These are phyloP conservation scores for Enteromius viviparus DNA, from an alignment of 2,797 vertebrate species.

Conservation along the genomic window DNA sequence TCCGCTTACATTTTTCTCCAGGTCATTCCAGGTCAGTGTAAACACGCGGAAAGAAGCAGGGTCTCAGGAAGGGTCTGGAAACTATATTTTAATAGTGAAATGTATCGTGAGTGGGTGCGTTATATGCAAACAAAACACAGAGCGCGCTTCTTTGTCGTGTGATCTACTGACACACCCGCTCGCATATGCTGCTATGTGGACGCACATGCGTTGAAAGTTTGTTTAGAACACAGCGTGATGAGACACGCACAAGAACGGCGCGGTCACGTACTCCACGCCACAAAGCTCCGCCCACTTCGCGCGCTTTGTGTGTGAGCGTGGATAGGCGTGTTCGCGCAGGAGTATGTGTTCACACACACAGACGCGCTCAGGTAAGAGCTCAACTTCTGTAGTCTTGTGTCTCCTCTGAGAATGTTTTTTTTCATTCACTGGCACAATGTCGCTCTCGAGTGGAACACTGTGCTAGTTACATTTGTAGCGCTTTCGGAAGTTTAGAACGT, in stretches of 20 bases:
- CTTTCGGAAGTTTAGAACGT: constrained; percentile 10
- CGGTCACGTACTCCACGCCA: constrained; percentile 20
- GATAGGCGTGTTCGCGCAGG: neutral
- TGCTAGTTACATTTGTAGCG: neutral
- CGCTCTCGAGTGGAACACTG: neutral
- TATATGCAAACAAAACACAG: neutral
- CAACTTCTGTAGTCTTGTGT: neutral
- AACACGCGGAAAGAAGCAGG: neutral
- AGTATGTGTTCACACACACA: neutral
- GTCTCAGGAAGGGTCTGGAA: neutral
- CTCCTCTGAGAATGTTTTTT: neutral
- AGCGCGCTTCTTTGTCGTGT: neutral
- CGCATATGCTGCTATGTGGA: neutral
- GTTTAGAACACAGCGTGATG: neutral
- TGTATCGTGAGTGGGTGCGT: neutral
- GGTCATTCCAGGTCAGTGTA: neutral
- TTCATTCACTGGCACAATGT: too few relatives aligned
- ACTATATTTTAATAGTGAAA: neutral
- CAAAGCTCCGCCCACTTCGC: neutral
- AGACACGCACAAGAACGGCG: neutral
- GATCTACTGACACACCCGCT: neutral
- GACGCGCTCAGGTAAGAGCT: constrained; percentile 32
- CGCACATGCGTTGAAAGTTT: neutral
- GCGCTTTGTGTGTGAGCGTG: neutral
- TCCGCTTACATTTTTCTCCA: neutral